Evolutionary conservation across 2,113 vertebrate species (phyloP), one percentile per base, ranked within the genome.

Genomic region (Rafetus swinhoei): DNA sequence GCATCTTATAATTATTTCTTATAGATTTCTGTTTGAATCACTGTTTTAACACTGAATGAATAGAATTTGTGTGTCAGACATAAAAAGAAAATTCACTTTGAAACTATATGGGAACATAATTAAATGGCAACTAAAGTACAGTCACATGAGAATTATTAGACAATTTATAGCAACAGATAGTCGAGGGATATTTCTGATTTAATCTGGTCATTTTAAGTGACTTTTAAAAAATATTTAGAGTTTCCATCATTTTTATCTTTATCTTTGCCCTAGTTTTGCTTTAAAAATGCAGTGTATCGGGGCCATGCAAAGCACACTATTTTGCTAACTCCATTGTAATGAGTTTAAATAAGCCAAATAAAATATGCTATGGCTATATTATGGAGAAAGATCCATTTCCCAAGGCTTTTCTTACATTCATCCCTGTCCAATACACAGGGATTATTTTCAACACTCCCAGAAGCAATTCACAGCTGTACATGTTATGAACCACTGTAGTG

Each of bases 101-200:
- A 86, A 95, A 92, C 16, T 5, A 81, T 88, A 92, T 74, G 39
- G 57, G 81, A 95, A 77, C 56, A 77, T 91, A 90, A 96, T 94
- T 93, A 94, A 87, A 90, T 18, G 89, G 85, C 81, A 87, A 90
- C 90, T 92, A 83, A 93, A 94, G 52, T 60, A 93, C 32, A 94
- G 74, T 79, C 89, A 54, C 50, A 59, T 76, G 59, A 76, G 82
- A 56, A 87, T 93, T 92, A 87, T 69, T 81, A 79, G 76, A 93
- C 85, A 88, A 95, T 85, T 84, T 84, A 91, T 55, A 93, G 91
- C 39, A 60, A 69, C 9, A 79, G 56, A 83, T 56, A 76, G 32
- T 79, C 62, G 85, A 79, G 19, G 1, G 55, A 84, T 84, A 90
- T 82, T 79, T 81, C 60, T 77, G 32, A 29, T 89, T 77, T 83